Conservation (phyloP, 1,140 invertebrate species). For the Papilio helenus region DNA sequence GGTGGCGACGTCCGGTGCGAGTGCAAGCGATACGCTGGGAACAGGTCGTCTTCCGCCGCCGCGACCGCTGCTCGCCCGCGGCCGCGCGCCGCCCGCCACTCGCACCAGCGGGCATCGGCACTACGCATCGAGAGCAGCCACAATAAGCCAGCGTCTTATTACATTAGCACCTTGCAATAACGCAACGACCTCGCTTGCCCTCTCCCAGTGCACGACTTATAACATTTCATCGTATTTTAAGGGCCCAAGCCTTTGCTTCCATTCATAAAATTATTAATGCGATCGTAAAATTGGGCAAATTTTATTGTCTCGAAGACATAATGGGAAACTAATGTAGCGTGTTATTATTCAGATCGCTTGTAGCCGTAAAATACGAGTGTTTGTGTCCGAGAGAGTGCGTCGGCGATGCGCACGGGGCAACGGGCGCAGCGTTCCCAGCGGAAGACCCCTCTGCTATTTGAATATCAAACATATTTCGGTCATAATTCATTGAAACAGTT, state of each 20-base stretch:
- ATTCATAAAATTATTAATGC: conserved; percentile 83
- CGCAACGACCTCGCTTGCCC: conserved; percentile 66
- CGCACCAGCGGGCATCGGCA: conserved; percentile 16
- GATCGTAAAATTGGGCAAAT: conserved; percentile 83
- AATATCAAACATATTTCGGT: conserved; percentile 80
- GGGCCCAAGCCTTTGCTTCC: conserved; percentile 76
- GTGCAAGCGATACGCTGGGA: conserved; percentile 47
- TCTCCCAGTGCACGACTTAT: conserved; percentile 64
- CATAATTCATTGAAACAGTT: conserved; percentile 80
- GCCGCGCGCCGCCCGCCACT: not conserved
- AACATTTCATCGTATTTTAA: conserved; percentile 70
- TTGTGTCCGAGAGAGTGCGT: conserved; percentile 60
- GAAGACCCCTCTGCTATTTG: conserved; percentile 77
- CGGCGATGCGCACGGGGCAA: conserved; percentile 51
- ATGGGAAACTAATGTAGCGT: conserved; percentile 83
- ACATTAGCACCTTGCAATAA: conserved; percentile 66
- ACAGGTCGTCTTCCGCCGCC: conserved; percentile 43
- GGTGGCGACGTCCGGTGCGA: conserved; percentile 42
- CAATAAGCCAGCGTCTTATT: conserved; percentile 55
- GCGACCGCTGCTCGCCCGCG: conserved; percentile 11
- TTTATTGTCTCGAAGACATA: conserved; percentile 83
- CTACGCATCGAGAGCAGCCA: conserved; percentile 45
- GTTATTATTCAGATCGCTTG: conserved; percentile 82
- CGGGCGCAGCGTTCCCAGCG: conserved; percentile 66
- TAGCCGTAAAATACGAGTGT: conserved; percentile 79